Evolutionary conservation across 2,797 vertebrate genomes (phyloP).

Genomic region (Gallirallus australis): DNA sequence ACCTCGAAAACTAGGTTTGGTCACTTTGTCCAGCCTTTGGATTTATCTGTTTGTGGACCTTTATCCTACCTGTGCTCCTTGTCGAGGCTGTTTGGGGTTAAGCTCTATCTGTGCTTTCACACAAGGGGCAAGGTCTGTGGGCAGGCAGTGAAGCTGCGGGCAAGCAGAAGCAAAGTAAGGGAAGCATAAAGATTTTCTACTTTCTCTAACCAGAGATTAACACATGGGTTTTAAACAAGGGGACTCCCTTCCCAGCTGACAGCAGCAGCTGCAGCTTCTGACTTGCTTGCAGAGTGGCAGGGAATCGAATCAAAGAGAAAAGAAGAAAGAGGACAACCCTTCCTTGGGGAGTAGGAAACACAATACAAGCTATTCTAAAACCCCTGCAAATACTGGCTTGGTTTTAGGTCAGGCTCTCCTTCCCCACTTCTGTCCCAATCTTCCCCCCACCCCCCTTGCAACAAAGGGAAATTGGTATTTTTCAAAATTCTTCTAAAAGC

Average conservation of each 20-base stretch:
- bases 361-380: slow-evolving; percentile 79
- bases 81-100: background rate
- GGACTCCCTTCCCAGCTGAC: slow-evolving; percentile 79
- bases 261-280: slow-evolving; percentile 91
- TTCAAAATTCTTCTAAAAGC: slow-evolving; percentile 79
- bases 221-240: slow-evolving; percentile 73
- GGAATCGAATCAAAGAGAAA: slow-evolving; percentile 82
- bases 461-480: slow-evolving; percentile 83
- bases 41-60: background rate
- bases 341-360: slow-evolving; percentile 79
- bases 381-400: slow-evolving; percentile 75
- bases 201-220: slow-evolving; percentile 67
- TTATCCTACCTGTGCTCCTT: background rate
- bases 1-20: background rate
- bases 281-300: slow-evolving; percentile 77
- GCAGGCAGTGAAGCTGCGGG: background rate
- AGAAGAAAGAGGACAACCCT: slow-evolving; percentile 79
- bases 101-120: background rate
- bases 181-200: background rate
- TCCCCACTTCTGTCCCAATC: slow-evolving; percentile 20
- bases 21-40: background rate
- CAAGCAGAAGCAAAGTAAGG: background rate
- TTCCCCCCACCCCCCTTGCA: background rate
- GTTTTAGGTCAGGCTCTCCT: slow-evolving; percentile 73
- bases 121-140: accelerated